phyloP scores from a whole-genome alignment of 2,888 invertebrate genomes.

The Dichetophora obliterata region DNA sequence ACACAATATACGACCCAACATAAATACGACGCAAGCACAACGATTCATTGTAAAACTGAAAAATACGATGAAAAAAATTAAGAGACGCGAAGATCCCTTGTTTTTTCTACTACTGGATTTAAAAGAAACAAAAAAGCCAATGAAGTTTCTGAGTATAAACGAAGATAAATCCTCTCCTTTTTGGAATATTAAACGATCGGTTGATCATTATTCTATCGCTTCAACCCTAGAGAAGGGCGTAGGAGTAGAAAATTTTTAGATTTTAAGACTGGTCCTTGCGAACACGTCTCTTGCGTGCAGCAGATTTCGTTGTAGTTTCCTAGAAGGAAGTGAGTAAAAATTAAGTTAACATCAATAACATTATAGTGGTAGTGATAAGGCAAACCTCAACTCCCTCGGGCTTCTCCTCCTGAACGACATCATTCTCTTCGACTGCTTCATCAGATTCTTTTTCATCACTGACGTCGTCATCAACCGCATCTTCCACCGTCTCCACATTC shows the following conservation, averaged over 20 bases:
- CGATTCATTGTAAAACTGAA: too few relatives aligned
- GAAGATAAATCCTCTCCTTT: slow-evolving; percentile 30
- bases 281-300: slow-evolving; percentile 63
- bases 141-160: slow-evolving; percentile 22
- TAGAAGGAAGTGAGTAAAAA: slow-evolving; percentile 35
- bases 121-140: slow-evolving; percentile 4
- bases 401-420: slow-evolving; percentile 51
- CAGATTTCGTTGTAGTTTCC: slow-evolving; percentile 56
- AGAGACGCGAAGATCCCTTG: neutral
- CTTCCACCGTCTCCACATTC: slow-evolving; percentile 44
- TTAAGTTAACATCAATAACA: neutral
- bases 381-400: slow-evolving; percentile 52
- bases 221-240: neutral
- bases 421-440: slow-evolving; percentile 35
- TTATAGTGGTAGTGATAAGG: neutral
- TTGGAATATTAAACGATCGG: slow-evolving; percentile 34
- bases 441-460: slow-evolving; percentile 50
- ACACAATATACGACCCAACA: neutral
- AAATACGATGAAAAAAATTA: neutral
- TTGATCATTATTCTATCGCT: neutral
- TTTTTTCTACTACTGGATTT: neutral
- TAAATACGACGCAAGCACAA: neutral
- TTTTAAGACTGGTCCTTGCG: slow-evolving; percentile 63
- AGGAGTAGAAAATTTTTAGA: neutral
- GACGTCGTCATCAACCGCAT: slow-evolving; percentile 45